Evolutionary conservation across 2,113 vertebrate species (phyloP), one percentile per base, ranked within the genome.

Genomic region (Lycaon pictus): DNA sequence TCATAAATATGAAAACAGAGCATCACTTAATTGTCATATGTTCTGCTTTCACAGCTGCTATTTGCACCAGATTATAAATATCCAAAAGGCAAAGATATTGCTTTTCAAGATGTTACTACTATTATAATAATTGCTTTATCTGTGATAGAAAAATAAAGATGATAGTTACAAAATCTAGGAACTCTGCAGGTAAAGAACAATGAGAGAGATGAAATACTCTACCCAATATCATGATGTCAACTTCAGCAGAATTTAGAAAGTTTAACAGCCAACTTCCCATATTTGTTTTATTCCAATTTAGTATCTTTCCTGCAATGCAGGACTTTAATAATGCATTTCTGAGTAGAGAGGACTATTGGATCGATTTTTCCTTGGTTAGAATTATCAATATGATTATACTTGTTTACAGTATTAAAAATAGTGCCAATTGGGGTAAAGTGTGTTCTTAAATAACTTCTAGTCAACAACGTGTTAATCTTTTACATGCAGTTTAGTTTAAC

Each of bases 1-100:
- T 91, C 88, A 82, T 71, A 96, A 93, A 96, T 76, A 96, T 7
- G 71, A 92, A 96, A 94, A 94, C 48, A 94, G 27, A 94, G 5
- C 35, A 58, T 60, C 51, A 51, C 67, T 58, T 97, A 82, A 97
- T 95, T 97, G 71, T 90, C 53, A n/a, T 69, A 29, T 85, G 6
- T 91, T 90, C 65, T 91, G 90, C 51, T 93, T 80, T 79, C 83
- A 58, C 56, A 90, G 89, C 74, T 97, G 37, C 43, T 48, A 32
- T 93, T 96, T 77, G 60, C 3, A 29, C n/a, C 69, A 29, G 25
- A 76, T 67, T 89, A 63, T 83, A 94, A 94, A 69, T 82, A 95
- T 32, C 60, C 51, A 23, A 77, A 90, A 58, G 32, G 22, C 37
- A 90, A 4, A 19, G 4, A n/a, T 19, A 35, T 23, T 92, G 43